Conservation (phyloP, 2,113 vertebrate species). For the Microtus richardsoni region DNA sequence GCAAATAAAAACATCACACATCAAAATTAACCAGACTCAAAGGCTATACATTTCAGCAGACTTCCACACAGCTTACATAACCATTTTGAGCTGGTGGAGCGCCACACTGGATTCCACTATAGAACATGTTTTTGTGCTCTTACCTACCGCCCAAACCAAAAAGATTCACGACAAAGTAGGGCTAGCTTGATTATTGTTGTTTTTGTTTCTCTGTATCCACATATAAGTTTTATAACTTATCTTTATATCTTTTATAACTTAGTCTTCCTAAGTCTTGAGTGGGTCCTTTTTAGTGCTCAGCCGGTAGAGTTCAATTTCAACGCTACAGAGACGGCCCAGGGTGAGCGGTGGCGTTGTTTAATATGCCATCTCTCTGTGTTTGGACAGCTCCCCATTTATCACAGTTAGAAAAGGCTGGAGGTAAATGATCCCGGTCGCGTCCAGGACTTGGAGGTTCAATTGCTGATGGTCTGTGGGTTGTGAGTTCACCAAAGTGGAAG, state of each 20-base stretch:
- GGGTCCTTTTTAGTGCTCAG: background rate
- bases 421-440: rapidly evolving
- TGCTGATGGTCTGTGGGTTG: rapidly evolving
- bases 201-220: background rate
- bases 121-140: too few species aligned
- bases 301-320: background rate
- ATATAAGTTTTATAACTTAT: background rate
- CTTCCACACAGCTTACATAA: background rate
- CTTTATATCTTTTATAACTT: too few species aligned
- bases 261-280: background rate
- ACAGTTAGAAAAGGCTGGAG: background rate
- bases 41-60: background rate
- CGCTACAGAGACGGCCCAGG: background rate
- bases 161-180: background rate
- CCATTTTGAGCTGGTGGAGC: too few species aligned
- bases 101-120: too few species aligned
- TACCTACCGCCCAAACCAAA: background rate
- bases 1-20: background rate
- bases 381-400: background rate
- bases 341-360: background rate
- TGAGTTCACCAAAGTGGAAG: background rate
- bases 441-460: rapidly evolving
- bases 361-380: background rate
- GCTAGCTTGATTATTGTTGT: background rate
- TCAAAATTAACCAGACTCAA: background rate